Evolutionary conservation across 2,797 vertebrate genomes (phyloP), one percentile per base, ranked within the genome.

Genomic region (Parauchenoglanis ngamensis): DNA sequence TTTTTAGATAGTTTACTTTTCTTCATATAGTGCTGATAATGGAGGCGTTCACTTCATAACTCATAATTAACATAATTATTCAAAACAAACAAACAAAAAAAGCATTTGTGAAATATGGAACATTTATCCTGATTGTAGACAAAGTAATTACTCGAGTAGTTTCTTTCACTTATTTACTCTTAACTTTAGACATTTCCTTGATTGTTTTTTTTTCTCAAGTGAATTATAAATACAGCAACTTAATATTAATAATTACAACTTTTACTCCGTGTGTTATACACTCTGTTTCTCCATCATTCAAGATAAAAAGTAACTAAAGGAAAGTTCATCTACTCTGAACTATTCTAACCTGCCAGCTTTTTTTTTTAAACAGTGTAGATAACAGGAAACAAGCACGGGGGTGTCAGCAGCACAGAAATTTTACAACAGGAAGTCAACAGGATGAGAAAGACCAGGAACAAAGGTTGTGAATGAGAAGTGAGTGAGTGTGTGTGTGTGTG

Each of bases 401-500:
- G 82, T 15, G 81, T 86, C 87, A 79, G 72, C 88, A 83, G 44
- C 6, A 56, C 44, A 57, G 67, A 86, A 40, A 56, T 63, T 49
- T 67, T 87, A 73, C 70, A 73, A 86, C 25, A 83, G 87, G 90
- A 90, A 77, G 76, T 84, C 63, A 87, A 89, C 92, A 91, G 92
- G 90, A 91, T 84, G 85, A 70, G 21, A 59, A 59, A 75, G 77
- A 84, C 87, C 81, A 77, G 84, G 68, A 87, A 84, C 70, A 80
- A 85, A 25, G 46, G 23, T 61, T 31, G 8, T 21, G 76, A 44
- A 72, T 68, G 49, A 31, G 2, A 7, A 25, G 59, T 70, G 83
- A 28, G 83, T 23, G 44, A 19, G 72, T 54, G 59, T 23, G 44
- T 19, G 72, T 54, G 61, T 28, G 76, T 19, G 52, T 19, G 79